Evolutionary conservation across 2,797 vertebrate genomes (phyloP), one percentile per base, ranked within the genome.

Genomic region (Acridotheres tristis): DNA sequence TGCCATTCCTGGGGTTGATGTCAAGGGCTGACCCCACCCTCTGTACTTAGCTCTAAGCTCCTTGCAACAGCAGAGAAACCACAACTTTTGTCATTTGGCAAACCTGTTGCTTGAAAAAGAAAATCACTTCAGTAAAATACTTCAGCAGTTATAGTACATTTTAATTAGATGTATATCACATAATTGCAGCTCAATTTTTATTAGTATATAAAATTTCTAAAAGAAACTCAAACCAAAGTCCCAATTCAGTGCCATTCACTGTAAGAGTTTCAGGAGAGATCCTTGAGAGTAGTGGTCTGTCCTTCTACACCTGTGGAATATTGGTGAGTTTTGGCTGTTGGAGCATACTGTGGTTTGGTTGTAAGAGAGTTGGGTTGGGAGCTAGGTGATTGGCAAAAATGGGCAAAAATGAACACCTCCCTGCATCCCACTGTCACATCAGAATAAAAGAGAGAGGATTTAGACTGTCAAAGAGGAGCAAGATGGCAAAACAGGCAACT

Each of bases 1-100:
- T 97, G 96, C 91, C 97, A 96, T 94, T 97, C 94, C 81, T 57
- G 38, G 13, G 36, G 57, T 71, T 87, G 96, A 95, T 97, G 98
- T 98, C 98, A 97, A 96, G 85, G 89, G 79, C 62, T 94, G 95
- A 97, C 96, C 94, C 94, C 97, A 96, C 97, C 97, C 97, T 95
- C 85, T 95, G 94, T 86, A 65, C 96, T 98, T 97, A 91, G 97
- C 98, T 97, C 88, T 79, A 77, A 98, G 98, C 96, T 97, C 98
- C 97, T 98, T 98, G 98, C 98, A 98, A 96, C 19, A 92, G 75
- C 61, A 58, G 38, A 88, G 69, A 98, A 98, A 98, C 97, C 98
- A 96, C 98, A 98, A 98, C 98, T 98, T 98, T 97, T 98, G 98
- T 98, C 98, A 98, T 97, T 97, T 97, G 96, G 94, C 97, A 98